Conservation (phyloP, 2,113 vertebrate genomes). For the Pelecanoides urinatrix region DNA sequence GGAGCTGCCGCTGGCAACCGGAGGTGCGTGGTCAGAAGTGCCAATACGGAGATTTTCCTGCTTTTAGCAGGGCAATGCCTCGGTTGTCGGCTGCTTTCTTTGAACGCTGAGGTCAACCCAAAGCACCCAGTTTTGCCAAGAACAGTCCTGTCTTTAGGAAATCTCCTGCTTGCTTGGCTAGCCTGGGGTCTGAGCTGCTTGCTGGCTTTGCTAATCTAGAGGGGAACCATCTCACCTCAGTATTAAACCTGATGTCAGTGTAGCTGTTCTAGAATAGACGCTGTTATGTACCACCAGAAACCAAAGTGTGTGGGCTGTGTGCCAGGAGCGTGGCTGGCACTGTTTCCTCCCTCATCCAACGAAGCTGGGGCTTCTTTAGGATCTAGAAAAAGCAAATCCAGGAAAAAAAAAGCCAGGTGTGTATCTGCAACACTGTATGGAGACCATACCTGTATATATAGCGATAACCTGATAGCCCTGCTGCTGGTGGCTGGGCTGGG, state of each 20-base stretch:
- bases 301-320: not conserved
- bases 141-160: not conserved
- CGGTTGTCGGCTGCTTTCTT: fast-evolving
- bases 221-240: not conserved
- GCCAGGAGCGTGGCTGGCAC: not conserved
- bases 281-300: not conserved
- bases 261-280: no score
- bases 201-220: not conserved
- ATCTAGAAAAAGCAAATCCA: not conserved
- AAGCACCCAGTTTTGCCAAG: not conserved
- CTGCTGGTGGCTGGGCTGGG: not conserved
- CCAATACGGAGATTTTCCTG: not conserved
- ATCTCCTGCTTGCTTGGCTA: not conserved
- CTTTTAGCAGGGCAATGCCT: not conserved
- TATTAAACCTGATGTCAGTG: not conserved
- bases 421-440: not conserved
- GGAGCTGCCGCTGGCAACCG: not conserved
- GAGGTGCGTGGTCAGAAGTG: not conserved
- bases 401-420: no score
- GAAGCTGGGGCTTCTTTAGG: fast-evolving
- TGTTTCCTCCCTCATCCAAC: not conserved
- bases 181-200: not conserved
- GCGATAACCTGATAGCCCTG: no score
- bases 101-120: not conserved
- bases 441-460: not conserved